Evolutionary conservation across 2,113 vertebrate species (phyloP).

Genomic region (Solenodon paradoxus): DNA sequence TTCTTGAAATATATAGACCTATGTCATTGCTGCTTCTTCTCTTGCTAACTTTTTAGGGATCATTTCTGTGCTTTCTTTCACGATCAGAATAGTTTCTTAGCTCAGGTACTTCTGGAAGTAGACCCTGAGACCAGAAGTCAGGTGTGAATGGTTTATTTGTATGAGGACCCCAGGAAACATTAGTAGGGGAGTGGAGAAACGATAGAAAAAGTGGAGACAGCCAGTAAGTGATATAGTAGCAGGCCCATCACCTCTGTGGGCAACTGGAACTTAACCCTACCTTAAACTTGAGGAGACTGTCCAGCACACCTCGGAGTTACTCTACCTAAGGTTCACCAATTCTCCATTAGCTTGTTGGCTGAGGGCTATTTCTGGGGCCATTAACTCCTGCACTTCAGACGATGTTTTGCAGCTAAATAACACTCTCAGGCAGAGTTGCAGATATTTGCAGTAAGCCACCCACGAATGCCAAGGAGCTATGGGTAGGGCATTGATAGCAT

Average conservation of each 20-base stretch:
- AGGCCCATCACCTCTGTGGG: background rate
- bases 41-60: background rate
- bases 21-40: background rate
- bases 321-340: background rate
- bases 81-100: background rate
- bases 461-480: background rate
- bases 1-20: background rate
- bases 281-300: background rate
- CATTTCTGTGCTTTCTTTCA: constrained; percentile 10
- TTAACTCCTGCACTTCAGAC: background rate
- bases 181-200: background rate
- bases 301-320: background rate
- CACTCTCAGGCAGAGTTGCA: background rate
- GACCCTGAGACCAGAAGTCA: constrained; percentile 6
- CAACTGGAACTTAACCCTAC: background rate
- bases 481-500: background rate
- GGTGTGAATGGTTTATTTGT: background rate
- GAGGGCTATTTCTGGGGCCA: background rate
- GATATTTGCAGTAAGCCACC: background rate
- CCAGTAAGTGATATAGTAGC: background rate
- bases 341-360: background rate
- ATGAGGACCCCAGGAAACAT: background rate
- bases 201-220: constrained; percentile 32
- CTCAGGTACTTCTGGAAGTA: background rate
- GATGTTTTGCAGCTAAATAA: background rate